A percentile compares a stretch with the other conserved stretches of the same genome.
Evolutionary conservation across 2,888 invertebrate genomes (phyloP).

Genomic region (Perizoma affinitatum): DNA sequence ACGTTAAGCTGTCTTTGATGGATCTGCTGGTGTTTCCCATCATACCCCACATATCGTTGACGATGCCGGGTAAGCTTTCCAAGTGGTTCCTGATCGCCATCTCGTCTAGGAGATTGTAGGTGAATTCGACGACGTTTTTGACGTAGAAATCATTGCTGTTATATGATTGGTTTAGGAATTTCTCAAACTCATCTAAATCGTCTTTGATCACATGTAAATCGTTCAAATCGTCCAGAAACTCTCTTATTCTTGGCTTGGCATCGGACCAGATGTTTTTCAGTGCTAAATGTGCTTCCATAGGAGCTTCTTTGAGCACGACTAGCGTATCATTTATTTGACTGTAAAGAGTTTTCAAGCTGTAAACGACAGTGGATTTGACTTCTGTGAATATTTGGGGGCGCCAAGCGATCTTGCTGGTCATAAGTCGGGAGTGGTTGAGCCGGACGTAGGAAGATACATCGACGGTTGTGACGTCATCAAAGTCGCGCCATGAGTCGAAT

Average conservation of each 20-base stretch:
- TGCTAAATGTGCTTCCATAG: conserved; percentile 88
- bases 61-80: conserved; percentile 90
- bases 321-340: conserved; percentile 74
- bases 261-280: conserved; percentile 89
- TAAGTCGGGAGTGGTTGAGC: conserved; percentile 92
- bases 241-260: conserved; percentile 87
- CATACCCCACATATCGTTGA: conserved; percentile 92
- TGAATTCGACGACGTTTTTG: conserved; percentile 89
- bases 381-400: conserved; percentile 88
- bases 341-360: conserved; percentile 67
- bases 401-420: conserved; percentile 92
- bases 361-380: conserved; percentile 64
- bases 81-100: conserved; percentile 90
- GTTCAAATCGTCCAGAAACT: conserved; percentile 89
- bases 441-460: conserved; percentile 91
- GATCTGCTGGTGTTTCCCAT: conserved; percentile 94
- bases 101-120: conserved; percentile 89
- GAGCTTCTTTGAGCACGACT: conserved; percentile 76
- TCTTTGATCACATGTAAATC: conserved; percentile 88
- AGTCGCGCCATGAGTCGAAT: conserved; percentile 92
- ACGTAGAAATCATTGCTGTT: conserved; percentile 93
- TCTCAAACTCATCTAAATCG: conserved; percentile 88
- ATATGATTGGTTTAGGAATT: conserved; percentile 90
- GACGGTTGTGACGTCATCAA: conserved; percentile 90
- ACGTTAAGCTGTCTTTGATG: conserved; percentile 89